Base-by-base conservation (phyloP, 2,113 vertebrate species). In the Menura novaehollandiae region DNA sequence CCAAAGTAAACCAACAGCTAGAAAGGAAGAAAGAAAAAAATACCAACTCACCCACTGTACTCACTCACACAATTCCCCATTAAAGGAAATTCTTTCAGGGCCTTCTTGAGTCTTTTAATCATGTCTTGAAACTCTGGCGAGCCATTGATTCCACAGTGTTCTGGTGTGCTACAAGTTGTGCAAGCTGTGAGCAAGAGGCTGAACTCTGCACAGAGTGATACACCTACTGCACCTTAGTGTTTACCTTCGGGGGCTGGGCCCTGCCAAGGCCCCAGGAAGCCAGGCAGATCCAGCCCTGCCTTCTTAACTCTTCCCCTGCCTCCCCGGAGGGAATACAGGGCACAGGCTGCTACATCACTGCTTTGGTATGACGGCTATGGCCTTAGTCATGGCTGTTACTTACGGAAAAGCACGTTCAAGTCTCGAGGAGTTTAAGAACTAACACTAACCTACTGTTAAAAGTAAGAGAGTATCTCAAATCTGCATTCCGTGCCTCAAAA, bases 1-100 rank as follows among this genome's bases (percentile, higher is more conserved):
- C 89, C 90, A 91, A 95, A 97, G 93, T 66, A 96, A 59, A 96
- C 95, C 82, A 83, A 93, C 85, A 91, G 91, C 93, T 90, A 78
- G 73, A 81, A 88, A 89, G 82, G 78, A 96, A 95, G 88, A 91
- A 79, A 89, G 84, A 88, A 95, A 95, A 91, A 95, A 93, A 94
- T 77, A 92, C 68, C 80, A 92, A 98, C 99, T 99, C 98, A 99
- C 99, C 99, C 97, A 94, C 98, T 98, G 96, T 98, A 98, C 83
- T 98, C 98, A 97, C 99, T 99, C 97, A 99, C 98, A 97, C 99
- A 99, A 98, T 97, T 99, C 94, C 99, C 99, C 99, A 99, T 99
- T 96, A 98, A 97, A 97, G 96, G 94, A 95, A 97, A 96, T 89
- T 95, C 96, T 97, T 96, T 97, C 92, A 97, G 95, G 91, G 95